Conservation (phyloP, 1,140 invertebrate genomes). For the Drosophila sucinea region DNA sequence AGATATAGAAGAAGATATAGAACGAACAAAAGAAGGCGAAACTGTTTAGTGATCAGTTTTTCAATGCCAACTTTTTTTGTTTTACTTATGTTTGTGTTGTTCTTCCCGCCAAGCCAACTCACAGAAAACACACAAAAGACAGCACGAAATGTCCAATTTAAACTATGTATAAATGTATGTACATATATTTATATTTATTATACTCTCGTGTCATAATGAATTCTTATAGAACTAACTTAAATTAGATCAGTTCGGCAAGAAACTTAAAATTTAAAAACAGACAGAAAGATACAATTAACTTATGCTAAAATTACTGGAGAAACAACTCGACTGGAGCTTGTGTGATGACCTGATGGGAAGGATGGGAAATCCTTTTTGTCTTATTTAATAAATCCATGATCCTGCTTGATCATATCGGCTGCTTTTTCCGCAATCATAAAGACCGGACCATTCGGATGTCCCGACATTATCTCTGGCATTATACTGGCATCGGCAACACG, state of each 20-base stretch:
- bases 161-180: too few species aligned
- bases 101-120: background rate
- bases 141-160: too few species aligned
- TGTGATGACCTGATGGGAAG: background rate
- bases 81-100: background rate
- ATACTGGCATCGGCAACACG: slow-evolving; percentile 91
- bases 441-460: slow-evolving; percentile 87
- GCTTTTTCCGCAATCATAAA: slow-evolving; percentile 90
- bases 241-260: slow-evolving; percentile 64
- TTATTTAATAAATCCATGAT: slow-evolving; percentile 82
- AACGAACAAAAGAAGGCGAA: slow-evolving; percentile 12
- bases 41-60: slow-evolving; percentile 37
- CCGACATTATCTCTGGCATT: slow-evolving; percentile 86
- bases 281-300: slow-evolving; percentile 26
- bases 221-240: slow-evolving; percentile 61
- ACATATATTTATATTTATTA: background rate
- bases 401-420: slow-evolving; percentile 87
- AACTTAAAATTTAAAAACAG: slow-evolving; percentile 19
- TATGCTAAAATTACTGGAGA: slow-evolving; percentile 21
- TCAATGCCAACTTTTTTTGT: slow-evolving; percentile 46
- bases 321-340: slow-evolving; percentile 1
- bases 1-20: slow-evolving; percentile 1
- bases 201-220: background rate
- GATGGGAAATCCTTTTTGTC: background rate
- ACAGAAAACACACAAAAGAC: too few species aligned